Conservation (phyloP, 2,888 invertebrate species). For the Aspidapion aeneum region DNA sequence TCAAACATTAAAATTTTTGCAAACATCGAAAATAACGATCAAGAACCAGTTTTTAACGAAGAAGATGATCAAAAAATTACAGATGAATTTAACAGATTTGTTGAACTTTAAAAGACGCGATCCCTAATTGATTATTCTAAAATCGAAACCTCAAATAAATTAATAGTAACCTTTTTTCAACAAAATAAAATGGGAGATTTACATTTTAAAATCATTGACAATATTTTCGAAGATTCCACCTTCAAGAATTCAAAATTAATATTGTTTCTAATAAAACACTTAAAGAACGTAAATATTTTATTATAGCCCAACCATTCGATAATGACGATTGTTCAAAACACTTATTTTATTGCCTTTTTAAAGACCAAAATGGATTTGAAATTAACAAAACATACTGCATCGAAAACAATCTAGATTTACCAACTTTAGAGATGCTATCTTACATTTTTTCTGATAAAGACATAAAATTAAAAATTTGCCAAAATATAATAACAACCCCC, state of each 20-base stretch:
- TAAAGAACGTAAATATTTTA: constrained; percentile 8
- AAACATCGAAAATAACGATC: neutral
- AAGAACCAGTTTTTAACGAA: neutral
- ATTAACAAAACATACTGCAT: constrained; percentile 2
- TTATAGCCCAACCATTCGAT: constrained; percentile 6
- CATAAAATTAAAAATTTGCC: constrained; percentile 12
- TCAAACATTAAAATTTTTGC: neutral
- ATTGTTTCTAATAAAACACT: constrained; percentile 9
- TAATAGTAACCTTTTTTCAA: constrained; percentile 7
- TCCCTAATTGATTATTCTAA: constrained; percentile 18
- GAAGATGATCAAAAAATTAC: neutral
- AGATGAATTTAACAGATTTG: constrained; percentile 13
- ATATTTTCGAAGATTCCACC: constrained; percentile 6
- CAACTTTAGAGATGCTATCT: constrained; percentile 11
- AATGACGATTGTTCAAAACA: neutral
- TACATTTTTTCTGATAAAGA: constrained; percentile 16
- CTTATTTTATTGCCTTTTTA: constrained; percentile 5
- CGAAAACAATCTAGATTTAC: constrained; percentile 12
- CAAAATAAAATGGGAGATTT: constrained; percentile 8
- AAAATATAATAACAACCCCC: too few species aligned
- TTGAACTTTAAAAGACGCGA: constrained; percentile 8
- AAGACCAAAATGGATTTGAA: constrained; percentile 3
- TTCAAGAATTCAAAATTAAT: constrained; percentile 8
- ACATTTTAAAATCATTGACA: constrained; percentile 10
- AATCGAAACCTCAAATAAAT: constrained; percentile 9